Evolutionary conservation across 1,140 invertebrate species (phyloP), one percentile per base, ranked within the genome.

Genomic region (Zaprionus capensis): DNA sequence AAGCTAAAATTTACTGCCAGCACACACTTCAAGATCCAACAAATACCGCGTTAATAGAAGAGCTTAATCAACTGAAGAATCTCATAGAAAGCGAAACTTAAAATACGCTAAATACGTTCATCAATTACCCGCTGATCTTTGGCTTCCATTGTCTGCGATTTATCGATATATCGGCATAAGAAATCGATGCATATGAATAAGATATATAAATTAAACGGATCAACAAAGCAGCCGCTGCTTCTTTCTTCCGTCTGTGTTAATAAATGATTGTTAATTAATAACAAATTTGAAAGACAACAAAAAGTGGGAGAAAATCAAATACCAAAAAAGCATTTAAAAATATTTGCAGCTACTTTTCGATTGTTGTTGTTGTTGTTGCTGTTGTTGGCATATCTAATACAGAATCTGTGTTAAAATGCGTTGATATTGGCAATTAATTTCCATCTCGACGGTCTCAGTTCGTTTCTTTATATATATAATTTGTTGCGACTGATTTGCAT

Each of bases 381-480:
- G 26, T 55, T 75, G 66, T 66, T 81, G 75, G 65, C 66, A 56
- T 78, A 69, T 81, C 65, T 71, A 79, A 86, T 71, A 76, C 76
- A 78, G 49, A 78, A 78, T 84, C 78, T 85, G 82, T 86, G 79
- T 86, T 82, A 66, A 80, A 82, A 87, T 51, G 70, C 83, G 80
- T 80, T 82, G 78, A 86, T 86, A 79, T 80, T 77, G 83, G 69
- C 83, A 86, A 86, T 86, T 86, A 86, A 86, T 86, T 82, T 86
- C 69, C 71, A 79, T 71, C 83, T 15, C 15, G 38, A 70, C 72
- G 61, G 44, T 71, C 61, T 75, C 66, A 71, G 55, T 76, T 36
- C 76, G 71, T 66, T 69, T 76, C 64, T 56, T 53, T 53, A 59
- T 59, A 55, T 53, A 59, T 64, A 72, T 77, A 78, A 74, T 78